A percentile compares a stretch with the other conserved stretches of the same genome.
Evolutionary conservation across 2,113 vertebrate genomes (phyloP).

Genomic region (Aegithalos caudatus): DNA sequence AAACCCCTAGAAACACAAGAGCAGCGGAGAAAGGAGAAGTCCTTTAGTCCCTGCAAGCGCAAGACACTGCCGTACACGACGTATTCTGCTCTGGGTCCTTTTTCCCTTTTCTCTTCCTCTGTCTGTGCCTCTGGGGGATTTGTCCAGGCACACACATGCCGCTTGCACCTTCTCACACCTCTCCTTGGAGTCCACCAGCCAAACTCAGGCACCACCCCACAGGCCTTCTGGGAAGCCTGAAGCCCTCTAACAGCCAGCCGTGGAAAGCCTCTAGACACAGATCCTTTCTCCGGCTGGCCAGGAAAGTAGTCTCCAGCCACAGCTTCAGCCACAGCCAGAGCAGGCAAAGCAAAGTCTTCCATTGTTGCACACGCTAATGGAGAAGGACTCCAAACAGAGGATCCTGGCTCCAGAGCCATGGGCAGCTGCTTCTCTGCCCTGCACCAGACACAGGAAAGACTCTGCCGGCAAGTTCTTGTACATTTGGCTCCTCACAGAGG

Average conservation of each 20-base stretch:
- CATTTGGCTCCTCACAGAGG: background rate
- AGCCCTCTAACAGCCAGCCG: background rate
- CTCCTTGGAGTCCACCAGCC: background rate
- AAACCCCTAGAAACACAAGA: background rate
- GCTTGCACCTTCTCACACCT: background rate
- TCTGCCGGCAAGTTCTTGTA: background rate
- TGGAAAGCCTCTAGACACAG: background rate
- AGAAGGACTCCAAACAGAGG: background rate
- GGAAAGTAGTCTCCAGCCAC: background rate
- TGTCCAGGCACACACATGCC: background rate
- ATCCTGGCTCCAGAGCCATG: background rate
- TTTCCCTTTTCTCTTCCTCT: no score
- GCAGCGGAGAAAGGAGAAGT: background rate
- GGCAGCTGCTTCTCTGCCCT: background rate
- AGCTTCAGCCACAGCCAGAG: background rate
- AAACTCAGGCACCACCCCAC: background rate
- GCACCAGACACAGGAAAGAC: background rate
- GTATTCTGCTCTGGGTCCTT: no score
- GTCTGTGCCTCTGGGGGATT: background rate
- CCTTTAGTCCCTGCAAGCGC: background rate
- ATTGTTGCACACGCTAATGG: no score
- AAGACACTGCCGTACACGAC: rapidly evolving
- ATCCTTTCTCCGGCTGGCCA: background rate
- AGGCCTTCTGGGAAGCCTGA: background rate
- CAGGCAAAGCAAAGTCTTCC: background rate